These are phyloP conservation scores for Xestia sexstrigata DNA, from an alignment of 2,888 invertebrate genomes.

Conservation along the genomic window DNA sequence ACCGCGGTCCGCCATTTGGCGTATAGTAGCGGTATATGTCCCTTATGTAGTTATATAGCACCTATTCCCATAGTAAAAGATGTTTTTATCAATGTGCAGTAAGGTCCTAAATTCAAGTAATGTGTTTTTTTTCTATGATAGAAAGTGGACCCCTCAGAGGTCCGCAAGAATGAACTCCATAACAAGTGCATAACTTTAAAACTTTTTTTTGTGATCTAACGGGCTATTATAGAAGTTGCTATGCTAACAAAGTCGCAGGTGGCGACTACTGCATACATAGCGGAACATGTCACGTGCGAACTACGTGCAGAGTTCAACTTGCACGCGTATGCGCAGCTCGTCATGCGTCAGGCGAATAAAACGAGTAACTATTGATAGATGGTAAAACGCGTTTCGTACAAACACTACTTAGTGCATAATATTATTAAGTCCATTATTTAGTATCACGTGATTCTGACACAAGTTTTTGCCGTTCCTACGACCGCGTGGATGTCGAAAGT, in stretches of 20 bases:
- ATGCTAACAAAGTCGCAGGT: conserved; percentile 20
- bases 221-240: conserved; percentile 3
- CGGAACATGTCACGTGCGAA: conserved; percentile 40
- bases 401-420: background rate
- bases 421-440: background rate
- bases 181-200: background rate
- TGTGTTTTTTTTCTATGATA: background rate
- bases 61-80: background rate
- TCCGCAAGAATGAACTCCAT: background rate
- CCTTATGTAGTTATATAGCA: background rate
- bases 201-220: background rate
- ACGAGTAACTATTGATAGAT: conserved; percentile 17
- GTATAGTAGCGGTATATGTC: background rate
- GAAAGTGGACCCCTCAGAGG: background rate
- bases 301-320: conserved; percentile 42
- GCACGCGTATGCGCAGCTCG: conserved; percentile 14
- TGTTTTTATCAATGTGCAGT: background rate
- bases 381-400: background rate
- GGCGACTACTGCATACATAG: conserved; percentile 8
- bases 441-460: background rate
- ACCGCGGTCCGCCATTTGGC: too few relatives aligned
- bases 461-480: background rate
- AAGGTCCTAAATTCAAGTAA: background rate
- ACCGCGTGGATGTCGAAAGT: background rate
- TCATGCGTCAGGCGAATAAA: conserved; percentile 15